Evolutionary conservation across 2,888 invertebrate genomes (phyloP), one percentile per base, ranked within the genome.

Genomic region (Dicyrtomina minuta): DNA sequence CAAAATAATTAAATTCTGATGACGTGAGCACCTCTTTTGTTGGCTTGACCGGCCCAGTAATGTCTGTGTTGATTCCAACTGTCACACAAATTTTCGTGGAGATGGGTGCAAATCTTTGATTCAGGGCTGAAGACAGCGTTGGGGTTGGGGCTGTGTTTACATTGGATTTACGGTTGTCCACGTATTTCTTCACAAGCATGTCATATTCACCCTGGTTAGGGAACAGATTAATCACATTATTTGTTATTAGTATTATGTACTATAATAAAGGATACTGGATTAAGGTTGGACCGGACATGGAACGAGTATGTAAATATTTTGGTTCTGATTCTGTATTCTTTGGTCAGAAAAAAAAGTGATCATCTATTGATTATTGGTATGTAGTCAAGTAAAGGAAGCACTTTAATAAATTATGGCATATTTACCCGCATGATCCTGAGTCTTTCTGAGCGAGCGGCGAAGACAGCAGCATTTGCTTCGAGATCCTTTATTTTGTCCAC

Each of bases 381-480:
- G n/a, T n/a, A n/a, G n/a, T n/a, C n/a, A n/a, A n/a, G n/a, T n/a
- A n/a, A n/a, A n/a, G n/a, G n/a, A n/a, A n/a, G n/a, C n/a, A n/a
- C n/a, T n/a, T n/a, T n/a, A n/a, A n/a, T n/a, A n/a, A n/a, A n/a
- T 51, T 8, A 58, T 12, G 33, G 12, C 39, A 15, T 6, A 67
- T 72, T 74, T 68, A 76, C 76, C 26, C 72, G 70, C 74, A 76
- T 74, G 70, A 74, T 74, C 27, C 73, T 27, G 17, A 76, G 72
- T 44, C 74, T 69, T 39, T 76, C 76, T 2, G 73, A 74, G 17
- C 76, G 67, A 24, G 76, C 76, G 12, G 74, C 74, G 55, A 72
- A 74, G 49, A 76, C 71, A 53, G 74, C 68, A 12, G 74, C 71
- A 68, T 72, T 76, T 46, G 73, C 68, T 62, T 76, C 74, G 26